Base-by-base conservation (phyloP, 2,797 vertebrate species). In the Orientallactaga sibirica region DNA sequence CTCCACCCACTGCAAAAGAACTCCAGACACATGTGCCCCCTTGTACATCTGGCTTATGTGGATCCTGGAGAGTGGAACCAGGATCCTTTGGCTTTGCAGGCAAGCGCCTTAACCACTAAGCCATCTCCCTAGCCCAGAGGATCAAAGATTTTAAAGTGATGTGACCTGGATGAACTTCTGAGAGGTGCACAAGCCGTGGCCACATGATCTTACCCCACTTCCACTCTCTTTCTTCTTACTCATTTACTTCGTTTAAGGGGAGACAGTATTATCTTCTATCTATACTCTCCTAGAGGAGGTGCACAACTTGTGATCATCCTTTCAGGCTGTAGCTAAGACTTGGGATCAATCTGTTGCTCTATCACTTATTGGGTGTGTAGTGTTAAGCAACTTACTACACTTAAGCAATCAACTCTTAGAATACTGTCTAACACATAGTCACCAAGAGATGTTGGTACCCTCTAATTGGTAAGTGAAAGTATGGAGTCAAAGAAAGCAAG, bases 271-370 rank as follows among this genome's bases (percentile, higher is more conserved):
- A 78, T 33, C n/a, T 73, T 87, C 62, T 83, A 2, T 20, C 80
- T 37, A 14, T 6, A 3, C 14, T 14, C 3, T 15, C 55, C 15
- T 19, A 55, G 15, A 43, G 25, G 52, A 83, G 41, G 52, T 9
- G 24, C 19, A 68, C 29, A 82, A 88, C 25, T 43, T 81, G 20
- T 33, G 8, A 55, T 79, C 43, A 66, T 24, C n/a, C 16, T 52
- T 90, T 70, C 79, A 90, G 74, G 67, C 24, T 89, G 19, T 61
- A 84, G 33, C 52, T 81, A 85, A 79, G 86, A 80, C 61, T 61
- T 88, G 24, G 10, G 37, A 86, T 83, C 4, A 41, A 86, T 86
- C 71, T 12, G 52, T 62, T 90, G 11, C 22, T 89, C n/a, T 88
- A 7, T n/a, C 8, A 55, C 58, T 88, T 82, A 48, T 29, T 75